Evolutionary conservation across 2,797 vertebrate species (phyloP).

Genomic region (Leucoraja ocellata): DNA sequence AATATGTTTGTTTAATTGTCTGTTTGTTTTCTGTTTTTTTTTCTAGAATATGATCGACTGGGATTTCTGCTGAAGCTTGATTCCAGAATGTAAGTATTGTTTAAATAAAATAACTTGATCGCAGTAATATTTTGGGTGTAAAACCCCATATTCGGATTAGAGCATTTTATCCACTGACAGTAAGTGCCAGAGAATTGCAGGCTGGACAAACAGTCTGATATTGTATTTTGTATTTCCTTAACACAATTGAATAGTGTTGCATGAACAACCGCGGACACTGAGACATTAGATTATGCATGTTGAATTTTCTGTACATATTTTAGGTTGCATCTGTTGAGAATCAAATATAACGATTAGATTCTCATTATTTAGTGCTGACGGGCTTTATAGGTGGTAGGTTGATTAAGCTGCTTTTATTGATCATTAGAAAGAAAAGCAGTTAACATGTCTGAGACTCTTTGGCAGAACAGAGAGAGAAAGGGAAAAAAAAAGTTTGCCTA

Average conservation of each 20-base stretch:
- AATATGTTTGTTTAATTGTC: not conserved
- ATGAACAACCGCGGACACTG: too few species aligned
- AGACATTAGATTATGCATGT: not conserved
- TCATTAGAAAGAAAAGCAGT: too few species aligned
- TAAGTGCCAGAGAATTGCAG: not conserved
- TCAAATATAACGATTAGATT: not conserved
- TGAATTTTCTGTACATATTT: constrained; percentile 2
- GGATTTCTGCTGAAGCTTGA: constrained; percentile 89
- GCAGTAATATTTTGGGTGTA: not conserved
- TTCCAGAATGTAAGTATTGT: constrained; percentile 79
- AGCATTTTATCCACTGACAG: not conserved
- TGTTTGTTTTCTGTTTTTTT: constrained; percentile 48
- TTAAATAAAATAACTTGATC: not conserved
- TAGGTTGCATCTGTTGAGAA: not conserved
- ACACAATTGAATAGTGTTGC: not conserved
- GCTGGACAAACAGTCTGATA: not conserved
- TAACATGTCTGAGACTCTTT: too few species aligned
- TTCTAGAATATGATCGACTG: constrained; percentile 81
- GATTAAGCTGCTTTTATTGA: not conserved
- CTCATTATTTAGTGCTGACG: not conserved
- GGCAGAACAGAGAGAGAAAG: too few species aligned
- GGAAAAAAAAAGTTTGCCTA: too few species aligned
- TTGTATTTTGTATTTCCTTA: not conserved
- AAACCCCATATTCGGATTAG: not conserved
- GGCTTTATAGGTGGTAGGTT: too few species aligned